Base-by-base conservation (phyloP, 2,113 vertebrate species). In the Nyctereutes procyonoides region DNA sequence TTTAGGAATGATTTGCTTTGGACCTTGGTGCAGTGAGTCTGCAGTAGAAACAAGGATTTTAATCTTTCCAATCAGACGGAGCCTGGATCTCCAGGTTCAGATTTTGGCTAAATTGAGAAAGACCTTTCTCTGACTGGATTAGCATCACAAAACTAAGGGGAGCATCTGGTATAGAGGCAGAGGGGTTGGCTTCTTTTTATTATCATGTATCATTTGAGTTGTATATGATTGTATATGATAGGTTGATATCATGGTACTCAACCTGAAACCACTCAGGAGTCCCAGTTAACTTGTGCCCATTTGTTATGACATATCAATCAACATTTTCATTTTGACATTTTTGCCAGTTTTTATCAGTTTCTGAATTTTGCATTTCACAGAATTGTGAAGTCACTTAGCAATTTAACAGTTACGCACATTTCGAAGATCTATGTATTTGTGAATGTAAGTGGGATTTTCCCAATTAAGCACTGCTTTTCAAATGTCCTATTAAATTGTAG, bases 291-390 rank as follows among this genome's bases (percentile, higher is more conserved):
- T 90, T 93, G 26, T 74, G 24, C 35, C 9, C 43, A 67, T 63
- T 87, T 92, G 10, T 90, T 87, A 26, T 35, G 43, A 67, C 30
- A 15, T 30, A 19, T 5, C 32, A 81, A 22, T 86, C 60, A 10
- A 3, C 38, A 77, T 86, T 95, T 95, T 82, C n/a, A 15, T 60
- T 95, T 51, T 82, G 56, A n/a, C 53, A 26, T 55, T 73, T 93
- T 62, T 55, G 30, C 26, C 20, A 82, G 17, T 79, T 85, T 65
- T 79, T 79, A 15, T 26, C 24, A 60, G 4, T 71, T 63, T 86
- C 62, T 81, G 55, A 35, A 69, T n/a, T 71, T 87, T 94, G 11
- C 6, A 76, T 63, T 96, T 96, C 51, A 84, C 16, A 32, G 63
- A 71, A 28, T 60, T 90, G 30, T 83, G 62, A 35, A 63, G 35